These are phyloP conservation scores for Hydractinia echinata DNA, from an alignment of 30 jellyfish, hydroid and myxozoan species.

Conservation along the genomic window DNA sequence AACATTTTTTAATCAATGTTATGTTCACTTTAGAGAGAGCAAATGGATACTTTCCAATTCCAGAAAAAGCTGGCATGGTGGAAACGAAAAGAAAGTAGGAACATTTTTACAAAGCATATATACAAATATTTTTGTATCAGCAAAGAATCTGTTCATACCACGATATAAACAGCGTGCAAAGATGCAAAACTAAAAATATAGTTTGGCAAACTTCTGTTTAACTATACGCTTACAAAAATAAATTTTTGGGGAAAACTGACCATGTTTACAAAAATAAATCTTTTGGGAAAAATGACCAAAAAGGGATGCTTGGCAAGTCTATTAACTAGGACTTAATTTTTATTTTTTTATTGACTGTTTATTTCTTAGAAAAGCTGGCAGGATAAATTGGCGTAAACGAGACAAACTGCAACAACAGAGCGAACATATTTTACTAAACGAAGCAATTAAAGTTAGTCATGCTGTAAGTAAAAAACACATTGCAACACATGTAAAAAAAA, in stretches of 20 bases:
- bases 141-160: no score
- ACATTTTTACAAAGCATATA: no score
- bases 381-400: constrained; percentile 86
- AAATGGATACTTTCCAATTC: constrained; percentile 45
- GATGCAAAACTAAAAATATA: no score
- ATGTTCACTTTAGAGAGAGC: constrained; percentile 38
- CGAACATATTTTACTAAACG: constrained; percentile 62
- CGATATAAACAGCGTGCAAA: no score
- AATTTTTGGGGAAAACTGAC: no score
- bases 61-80: constrained; percentile 21
- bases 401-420: constrained; percentile 71
- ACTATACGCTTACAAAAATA: no score
- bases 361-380: constrained; percentile 47
- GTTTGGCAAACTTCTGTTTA: no score
- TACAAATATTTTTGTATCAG: no score
- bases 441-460: constrained; percentile 58
- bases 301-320: no score
- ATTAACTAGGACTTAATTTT: neutral
- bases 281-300: no score
- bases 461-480: constrained; percentile 2
- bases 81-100: constrained; percentile 22
- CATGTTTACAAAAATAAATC: no score
- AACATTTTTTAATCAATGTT: neutral
- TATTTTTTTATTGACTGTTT: constrained; percentile 9
- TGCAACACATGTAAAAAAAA: no score